Evolutionary conservation across 2,888 invertebrate species (phyloP).

Genomic region (Smittia aterrima): DNA sequence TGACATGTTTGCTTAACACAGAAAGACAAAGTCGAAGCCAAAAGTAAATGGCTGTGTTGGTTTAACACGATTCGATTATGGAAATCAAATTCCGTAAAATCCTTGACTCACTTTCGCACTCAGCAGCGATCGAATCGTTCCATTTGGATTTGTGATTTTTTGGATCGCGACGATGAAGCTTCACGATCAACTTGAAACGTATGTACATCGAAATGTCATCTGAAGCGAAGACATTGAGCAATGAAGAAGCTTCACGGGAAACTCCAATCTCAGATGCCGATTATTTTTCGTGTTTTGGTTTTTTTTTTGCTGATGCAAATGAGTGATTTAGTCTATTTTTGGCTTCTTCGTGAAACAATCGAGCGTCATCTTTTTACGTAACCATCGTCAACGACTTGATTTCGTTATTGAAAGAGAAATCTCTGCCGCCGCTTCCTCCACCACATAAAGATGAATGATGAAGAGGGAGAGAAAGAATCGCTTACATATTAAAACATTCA

Average conservation of each 20-base stretch:
- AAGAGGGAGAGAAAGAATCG: neutral
- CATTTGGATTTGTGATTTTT: constrained; percentile 1
- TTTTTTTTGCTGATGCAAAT: constrained; percentile 4
- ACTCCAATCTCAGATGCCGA: neutral
- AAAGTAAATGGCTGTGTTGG: constrained; percentile 20
- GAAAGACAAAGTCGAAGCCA: neutral
- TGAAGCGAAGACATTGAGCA: neutral
- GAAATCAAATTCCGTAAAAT: constrained; percentile 36
- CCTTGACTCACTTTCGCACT: constrained; percentile 38
- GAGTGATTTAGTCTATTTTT: neutral
- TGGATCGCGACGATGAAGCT: neutral
- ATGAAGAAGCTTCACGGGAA: neutral
- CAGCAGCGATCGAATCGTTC: constrained; percentile 22
- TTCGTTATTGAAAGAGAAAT: neutral
- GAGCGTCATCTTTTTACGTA: neutral
- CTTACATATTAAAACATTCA: neutral
- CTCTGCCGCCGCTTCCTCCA: neutral
- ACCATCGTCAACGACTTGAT: neutral
- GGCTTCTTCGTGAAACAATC: neutral
- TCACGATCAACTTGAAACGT: too few species aligned
- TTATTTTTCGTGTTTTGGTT: neutral
- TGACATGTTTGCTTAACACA: constrained; percentile 32
- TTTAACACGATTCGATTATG: constrained; percentile 18
- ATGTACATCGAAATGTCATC: too few species aligned
- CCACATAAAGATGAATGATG: neutral